Base-by-base conservation (phyloP, 2,113 vertebrate species). In the Panthera tigris region DNA sequence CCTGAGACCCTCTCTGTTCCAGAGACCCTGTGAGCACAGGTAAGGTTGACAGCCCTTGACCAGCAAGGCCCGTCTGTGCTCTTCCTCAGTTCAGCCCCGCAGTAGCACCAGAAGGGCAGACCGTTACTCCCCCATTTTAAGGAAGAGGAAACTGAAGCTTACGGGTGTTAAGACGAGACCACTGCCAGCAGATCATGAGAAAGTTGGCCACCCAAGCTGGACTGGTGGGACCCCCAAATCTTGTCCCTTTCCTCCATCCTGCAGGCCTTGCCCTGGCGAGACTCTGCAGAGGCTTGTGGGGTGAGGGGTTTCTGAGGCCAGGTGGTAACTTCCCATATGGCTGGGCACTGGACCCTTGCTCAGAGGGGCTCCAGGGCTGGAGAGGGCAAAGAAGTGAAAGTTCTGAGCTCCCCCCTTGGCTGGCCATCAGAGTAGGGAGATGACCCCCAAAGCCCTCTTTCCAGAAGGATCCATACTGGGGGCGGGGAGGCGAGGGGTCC, bases 271-370 rank as follows among this genome's bases (percentile, higher is more conserved):
- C n/a, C 86, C n/a, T 8, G n/a, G 36, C 9, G 16, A 27, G 29
- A 18, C 10, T 19, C 65, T 14, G 29, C 73, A 19, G 57, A 79
- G 21, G 41, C 9, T 16, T 27, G 73, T 27, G 57, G 7, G 19
- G 57, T 2, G 21, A 45, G 21, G 55, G 29, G 19, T 9, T 16
- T 78, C 55, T 25, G 48, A 27, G 52, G 55, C 3, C 10, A n/a
- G 29, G 57, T 11, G 1, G 11, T 1, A 13, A 48, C 6, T 0
- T 10, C 27, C 18, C 36, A 2, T 19, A 14, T 19, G 25, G 25
- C 68, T 29, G 68, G 25, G 66, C 57, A n/a, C 14, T 2, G 0
- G 41, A 13, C 2, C 2, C 23, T 10, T 25, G 41, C 55, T 80
- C 65, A 25, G 52, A 1, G 0, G n/a, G 29, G 82, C 21, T 4